These are phyloP conservation scores for Ptycholaimellus sp. DNA, from an alignment of 2,888 invertebrate species.

Conservation along the genomic window DNA sequence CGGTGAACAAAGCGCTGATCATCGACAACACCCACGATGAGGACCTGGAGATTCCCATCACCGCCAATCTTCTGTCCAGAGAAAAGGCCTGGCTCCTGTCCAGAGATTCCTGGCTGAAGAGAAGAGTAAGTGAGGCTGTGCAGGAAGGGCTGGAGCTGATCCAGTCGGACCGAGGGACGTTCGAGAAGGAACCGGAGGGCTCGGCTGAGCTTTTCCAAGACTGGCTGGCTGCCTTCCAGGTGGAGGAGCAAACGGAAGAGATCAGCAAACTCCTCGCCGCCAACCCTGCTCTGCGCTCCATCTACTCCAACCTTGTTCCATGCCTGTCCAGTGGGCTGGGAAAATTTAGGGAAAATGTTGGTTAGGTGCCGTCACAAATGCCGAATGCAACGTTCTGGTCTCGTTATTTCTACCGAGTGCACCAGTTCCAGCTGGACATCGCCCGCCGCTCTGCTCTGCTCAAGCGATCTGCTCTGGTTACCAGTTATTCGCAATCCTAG, in stretches of 20 bases:
- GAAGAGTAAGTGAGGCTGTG: no score
- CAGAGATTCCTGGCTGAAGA: no score
- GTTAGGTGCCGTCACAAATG: constrained; percentile 34
- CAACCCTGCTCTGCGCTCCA: constrained; percentile 37
- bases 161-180: constrained; percentile 47
- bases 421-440: no score
- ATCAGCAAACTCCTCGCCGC: constrained; percentile 39
- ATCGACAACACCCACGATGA: constrained; percentile 20
- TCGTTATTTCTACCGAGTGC: constrained; percentile 54
- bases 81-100: no score
- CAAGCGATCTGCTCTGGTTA: no score
- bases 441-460: no score
- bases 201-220: constrained; percentile 36
- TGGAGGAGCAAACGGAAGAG: constrained; percentile 30
- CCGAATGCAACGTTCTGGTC: constrained; percentile 54
- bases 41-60: neutral
- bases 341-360: constrained; percentile 1
- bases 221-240: constrained; percentile 38
- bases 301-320: constrained; percentile 46
- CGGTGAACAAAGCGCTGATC: constrained; percentile 17
- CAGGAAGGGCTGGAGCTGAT: constrained; percentile 46
- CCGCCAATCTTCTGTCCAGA: no score
- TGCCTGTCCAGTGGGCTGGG: constrained; percentile 18
- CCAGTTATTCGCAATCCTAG: no score
- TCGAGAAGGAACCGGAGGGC: constrained; percentile 42